Conservation (phyloP, 37 sponge, comb jelly and placozoan genomes). For the Petrosia ficiformis region DNA sequence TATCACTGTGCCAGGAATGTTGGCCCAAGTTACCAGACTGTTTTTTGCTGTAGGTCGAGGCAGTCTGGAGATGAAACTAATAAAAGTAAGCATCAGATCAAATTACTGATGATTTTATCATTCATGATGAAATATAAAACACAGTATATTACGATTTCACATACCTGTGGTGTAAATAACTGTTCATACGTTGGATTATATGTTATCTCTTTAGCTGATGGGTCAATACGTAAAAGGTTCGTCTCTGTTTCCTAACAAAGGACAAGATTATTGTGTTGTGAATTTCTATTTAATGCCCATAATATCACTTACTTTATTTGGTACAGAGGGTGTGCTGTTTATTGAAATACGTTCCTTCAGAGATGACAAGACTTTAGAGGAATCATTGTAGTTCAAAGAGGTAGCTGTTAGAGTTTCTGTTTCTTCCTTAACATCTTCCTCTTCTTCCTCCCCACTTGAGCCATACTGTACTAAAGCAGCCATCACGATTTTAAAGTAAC, state of each 20-base stretch:
- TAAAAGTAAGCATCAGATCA: too few species aligned
- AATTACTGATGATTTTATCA: too few species aligned
- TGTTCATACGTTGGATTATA: conserved; percentile 92
- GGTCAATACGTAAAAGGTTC: conserved; percentile 42
- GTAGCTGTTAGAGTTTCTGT: background rate
- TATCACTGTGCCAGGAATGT: too few species aligned
- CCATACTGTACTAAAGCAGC: conserved; percentile 38
- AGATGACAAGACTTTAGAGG: conserved; percentile 23
- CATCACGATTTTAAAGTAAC: conserved; percentile 10
- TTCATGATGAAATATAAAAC: too few species aligned
- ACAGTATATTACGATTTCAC: background rate
- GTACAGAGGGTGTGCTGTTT: conserved; percentile 51
- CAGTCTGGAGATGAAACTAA: too few species aligned
- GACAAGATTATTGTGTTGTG: background rate
- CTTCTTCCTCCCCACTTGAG: conserved; percentile 45
- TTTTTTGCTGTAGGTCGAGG: too few species aligned
- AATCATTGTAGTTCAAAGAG: conserved; percentile 23
- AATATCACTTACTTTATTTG: conserved; percentile 15
- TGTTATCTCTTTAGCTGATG: conserved; percentile 66
- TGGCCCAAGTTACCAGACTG: too few species aligned
- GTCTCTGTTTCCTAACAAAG: conserved; percentile 29
- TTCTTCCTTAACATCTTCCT: conserved; percentile 21
- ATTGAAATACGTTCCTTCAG: conserved; percentile 41
- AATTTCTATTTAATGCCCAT: conserved; percentile 39
- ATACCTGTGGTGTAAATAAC: conserved; percentile 84